Evolutionary conservation across 2,797 vertebrate species (phyloP).

Genomic region (Esox masquinongy): DNA sequence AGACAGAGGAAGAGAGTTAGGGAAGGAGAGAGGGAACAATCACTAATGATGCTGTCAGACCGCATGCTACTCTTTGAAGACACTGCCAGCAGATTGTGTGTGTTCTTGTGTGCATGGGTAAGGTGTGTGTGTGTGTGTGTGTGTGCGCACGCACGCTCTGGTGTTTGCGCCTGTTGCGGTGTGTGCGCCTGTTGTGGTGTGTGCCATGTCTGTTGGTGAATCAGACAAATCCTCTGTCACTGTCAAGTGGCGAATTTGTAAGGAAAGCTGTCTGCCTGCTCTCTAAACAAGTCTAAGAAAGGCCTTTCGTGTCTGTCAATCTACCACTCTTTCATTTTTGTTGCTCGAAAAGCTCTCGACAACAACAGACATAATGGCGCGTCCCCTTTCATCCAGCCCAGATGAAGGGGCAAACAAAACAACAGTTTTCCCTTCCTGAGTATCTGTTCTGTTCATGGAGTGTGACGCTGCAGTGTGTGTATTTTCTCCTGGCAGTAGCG

Average conservation of each 20-base stretch:
- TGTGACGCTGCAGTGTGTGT: not conserved
- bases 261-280: not conserved
- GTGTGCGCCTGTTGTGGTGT: not conserved
- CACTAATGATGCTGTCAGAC: constrained; percentile 17
- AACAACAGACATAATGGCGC: not conserved
- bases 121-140: not conserved
- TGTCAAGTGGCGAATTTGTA: constrained; percentile 10
- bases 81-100: constrained; percentile 7
- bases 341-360: not conserved
- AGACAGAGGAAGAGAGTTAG: not conserved
- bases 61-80: constrained; percentile 4
- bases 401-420: not conserved
- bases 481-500: no score
- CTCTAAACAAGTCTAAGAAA: not conserved
- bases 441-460: not conserved
- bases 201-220: not conserved
- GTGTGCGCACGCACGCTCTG: not conserved
- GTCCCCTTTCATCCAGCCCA: not conserved
- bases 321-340: constrained; percentile 7
- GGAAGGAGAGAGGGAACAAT: not conserved
- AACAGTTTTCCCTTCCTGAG: not conserved
- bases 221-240: constrained; percentile 7
- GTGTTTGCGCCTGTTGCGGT: not conserved
- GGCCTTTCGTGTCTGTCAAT: constrained; percentile 3
- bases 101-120: not conserved